Conservation (phyloP, 2,113 vertebrate species). For the Phalacrocorax pelagicus region DNA sequence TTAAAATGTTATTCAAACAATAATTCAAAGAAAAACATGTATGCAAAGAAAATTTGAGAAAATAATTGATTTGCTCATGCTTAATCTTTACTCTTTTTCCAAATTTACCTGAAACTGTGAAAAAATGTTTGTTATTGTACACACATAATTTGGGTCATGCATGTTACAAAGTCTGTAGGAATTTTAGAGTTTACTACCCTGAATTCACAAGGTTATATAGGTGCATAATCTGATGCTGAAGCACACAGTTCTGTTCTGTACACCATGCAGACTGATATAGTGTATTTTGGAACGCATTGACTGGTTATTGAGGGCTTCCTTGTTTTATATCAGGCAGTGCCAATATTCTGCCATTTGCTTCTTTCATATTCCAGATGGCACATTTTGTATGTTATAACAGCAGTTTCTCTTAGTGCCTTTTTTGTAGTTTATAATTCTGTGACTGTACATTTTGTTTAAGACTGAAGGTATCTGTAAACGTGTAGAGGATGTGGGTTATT, state of each 20-base stretch:
- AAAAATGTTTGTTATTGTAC: not conserved
- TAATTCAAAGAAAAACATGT: not conserved
- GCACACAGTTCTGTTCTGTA: not conserved
- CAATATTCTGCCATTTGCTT: not conserved
- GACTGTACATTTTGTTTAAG: not conserved
- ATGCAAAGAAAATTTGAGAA: not conserved
- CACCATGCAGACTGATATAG: fast-evolving
- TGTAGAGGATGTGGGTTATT: not conserved
- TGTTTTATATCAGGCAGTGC: not conserved
- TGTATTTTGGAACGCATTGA: not conserved
- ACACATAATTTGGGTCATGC: not conserved
- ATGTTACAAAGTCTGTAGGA: not conserved
- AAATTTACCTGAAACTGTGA: not conserved
- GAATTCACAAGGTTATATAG: not conserved
- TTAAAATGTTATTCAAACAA: not conserved
- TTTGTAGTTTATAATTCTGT: not conserved
- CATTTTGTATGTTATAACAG: not conserved
- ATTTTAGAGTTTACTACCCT: not conserved
- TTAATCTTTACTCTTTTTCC: not conserved
- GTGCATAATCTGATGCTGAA: not conserved
- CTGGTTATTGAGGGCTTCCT: not conserved
- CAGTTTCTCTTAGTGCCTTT: not conserved
- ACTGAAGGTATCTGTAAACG: not conserved
- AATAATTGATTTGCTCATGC: not conserved
- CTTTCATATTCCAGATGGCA: not conserved